A percentile compares a stretch with the other conserved stretches of the same genome.
phyloP scores from a whole-genome alignment of 1,140 invertebrate species.

The Anastrepha obliqua region DNA sequence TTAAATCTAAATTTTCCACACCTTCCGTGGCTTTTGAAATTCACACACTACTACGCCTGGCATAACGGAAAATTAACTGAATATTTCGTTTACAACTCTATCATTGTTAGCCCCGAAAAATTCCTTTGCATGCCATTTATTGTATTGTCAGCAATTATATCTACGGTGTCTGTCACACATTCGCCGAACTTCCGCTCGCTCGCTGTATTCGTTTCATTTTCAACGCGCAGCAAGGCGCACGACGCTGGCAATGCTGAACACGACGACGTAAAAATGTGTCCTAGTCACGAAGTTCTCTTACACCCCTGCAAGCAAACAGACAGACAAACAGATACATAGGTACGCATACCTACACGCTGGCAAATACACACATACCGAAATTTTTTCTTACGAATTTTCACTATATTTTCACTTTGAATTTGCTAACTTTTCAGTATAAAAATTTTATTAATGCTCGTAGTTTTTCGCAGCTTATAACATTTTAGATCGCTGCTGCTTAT shows the following conservation, averaged over 20 bases:
- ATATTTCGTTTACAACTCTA: no score
- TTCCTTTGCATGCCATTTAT: not conserved
- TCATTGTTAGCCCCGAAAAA: not conserved
- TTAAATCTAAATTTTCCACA: no score
- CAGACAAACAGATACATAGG: not conserved
- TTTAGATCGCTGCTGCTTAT: not conserved
- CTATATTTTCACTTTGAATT: conserved; percentile 37
- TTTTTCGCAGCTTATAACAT: not conserved
- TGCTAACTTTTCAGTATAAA: not conserved
- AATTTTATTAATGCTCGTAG: not conserved
- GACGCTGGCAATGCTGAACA: not conserved
- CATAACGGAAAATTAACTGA: no score
- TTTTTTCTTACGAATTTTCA: conserved; percentile 49
- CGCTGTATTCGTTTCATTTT: conserved; percentile 22
- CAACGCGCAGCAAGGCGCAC: conserved; percentile 27
- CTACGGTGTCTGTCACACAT: conserved; percentile 13
- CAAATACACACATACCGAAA: conserved; percentile 53
- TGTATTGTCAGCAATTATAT: not conserved
- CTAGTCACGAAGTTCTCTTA: conserved; percentile 39
- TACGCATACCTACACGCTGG: conserved; percentile 36
- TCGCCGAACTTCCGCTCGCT: conserved; percentile 27
- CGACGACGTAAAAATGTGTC: conserved; percentile 32
- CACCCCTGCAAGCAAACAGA: conserved; percentile 39
- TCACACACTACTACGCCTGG: no score
- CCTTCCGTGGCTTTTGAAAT: no score